These are phyloP conservation scores for Byasa hedistus DNA, from an alignment of 2,888 invertebrate species.

Conservation along the genomic window DNA sequence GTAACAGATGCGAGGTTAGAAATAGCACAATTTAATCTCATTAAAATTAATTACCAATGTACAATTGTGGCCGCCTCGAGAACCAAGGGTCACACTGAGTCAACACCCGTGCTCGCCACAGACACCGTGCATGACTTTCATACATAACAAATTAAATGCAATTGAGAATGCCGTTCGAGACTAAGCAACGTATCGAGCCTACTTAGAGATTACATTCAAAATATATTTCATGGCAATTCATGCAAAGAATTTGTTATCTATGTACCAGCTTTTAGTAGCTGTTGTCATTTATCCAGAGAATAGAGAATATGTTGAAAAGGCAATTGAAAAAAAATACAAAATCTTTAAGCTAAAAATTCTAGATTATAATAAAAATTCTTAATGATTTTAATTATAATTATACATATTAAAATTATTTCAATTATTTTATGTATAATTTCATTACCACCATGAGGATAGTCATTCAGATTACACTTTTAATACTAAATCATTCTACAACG, in stretches of 20 bases:
- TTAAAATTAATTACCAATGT: constrained; percentile 71
- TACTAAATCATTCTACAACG: too few relatives aligned
- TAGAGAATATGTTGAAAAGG: too few relatives aligned
- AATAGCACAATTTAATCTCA: constrained; percentile 72
- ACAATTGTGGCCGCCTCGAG: constrained; percentile 65
- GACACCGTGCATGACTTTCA: constrained; percentile 44
- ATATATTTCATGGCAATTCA: background rate
- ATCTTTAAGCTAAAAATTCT: too few relatives aligned
- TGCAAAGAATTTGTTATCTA: background rate
- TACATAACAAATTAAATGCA: constrained; percentile 51
- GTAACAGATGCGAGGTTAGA: constrained; percentile 58
- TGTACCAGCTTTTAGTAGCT: too few relatives aligned
- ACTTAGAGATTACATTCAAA: background rate
- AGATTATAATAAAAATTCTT: too few relatives aligned
- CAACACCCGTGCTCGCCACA: constrained; percentile 41
- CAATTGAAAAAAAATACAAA: too few relatives aligned
- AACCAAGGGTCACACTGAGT: constrained; percentile 63
- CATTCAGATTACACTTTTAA: too few relatives aligned
- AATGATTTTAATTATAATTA: too few relatives aligned
- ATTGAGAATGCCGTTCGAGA: constrained; percentile 44
- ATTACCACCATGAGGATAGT: too few relatives aligned
- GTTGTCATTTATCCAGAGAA: too few relatives aligned
- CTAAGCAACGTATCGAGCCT: background rate
- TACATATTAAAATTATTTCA: too few relatives aligned
- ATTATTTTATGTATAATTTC: too few relatives aligned